Evolutionary conservation across 2,888 invertebrate genomes (phyloP).

Genomic region (Sminthurides aquaticus): DNA sequence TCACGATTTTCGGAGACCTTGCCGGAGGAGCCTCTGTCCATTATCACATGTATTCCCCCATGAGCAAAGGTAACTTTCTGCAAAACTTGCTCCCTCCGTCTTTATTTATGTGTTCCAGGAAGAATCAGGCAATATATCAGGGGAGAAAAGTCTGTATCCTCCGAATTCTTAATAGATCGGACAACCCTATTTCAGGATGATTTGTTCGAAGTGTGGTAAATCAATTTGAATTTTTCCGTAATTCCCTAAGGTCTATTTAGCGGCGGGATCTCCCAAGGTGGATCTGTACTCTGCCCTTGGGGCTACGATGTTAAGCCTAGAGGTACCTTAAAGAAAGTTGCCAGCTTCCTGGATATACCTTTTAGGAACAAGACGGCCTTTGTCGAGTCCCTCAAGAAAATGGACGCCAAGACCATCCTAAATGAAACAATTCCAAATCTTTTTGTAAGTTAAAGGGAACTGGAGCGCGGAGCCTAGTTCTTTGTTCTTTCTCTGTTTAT

Average conservation of each 20-base stretch:
- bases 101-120: too few relatives aligned
- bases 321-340: background rate
- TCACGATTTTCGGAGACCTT: conserved; percentile 21
- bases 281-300: conserved; percentile 25
- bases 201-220: too few relatives aligned
- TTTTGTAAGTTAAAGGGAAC: conserved; percentile 11
- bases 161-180: too few relatives aligned
- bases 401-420: conserved; percentile 3
- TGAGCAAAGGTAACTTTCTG: conserved; percentile 21
- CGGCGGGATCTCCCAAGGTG: conserved; percentile 35
- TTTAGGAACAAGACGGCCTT: conserved; percentile 1
- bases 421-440: conserved; percentile 10
- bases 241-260: conserved; percentile 38
- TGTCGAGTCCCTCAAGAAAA: conserved; percentile 1
- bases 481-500: too few relatives aligned
- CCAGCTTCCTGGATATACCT: background rate
- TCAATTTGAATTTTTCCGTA: too few relatives aligned
- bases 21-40: conserved; percentile 18
- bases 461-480: too few relatives aligned
- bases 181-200: too few relatives aligned
- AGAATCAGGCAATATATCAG: too few relatives aligned
- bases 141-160: too few relatives aligned
- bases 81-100: too few relatives aligned
- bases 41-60: conserved; percentile 19
- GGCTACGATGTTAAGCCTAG: conserved; percentile 9